These are phyloP conservation scores for Heteromormyrus szaboi DNA, from an alignment of 2,797 vertebrate species.

Conservation along the genomic window DNA sequence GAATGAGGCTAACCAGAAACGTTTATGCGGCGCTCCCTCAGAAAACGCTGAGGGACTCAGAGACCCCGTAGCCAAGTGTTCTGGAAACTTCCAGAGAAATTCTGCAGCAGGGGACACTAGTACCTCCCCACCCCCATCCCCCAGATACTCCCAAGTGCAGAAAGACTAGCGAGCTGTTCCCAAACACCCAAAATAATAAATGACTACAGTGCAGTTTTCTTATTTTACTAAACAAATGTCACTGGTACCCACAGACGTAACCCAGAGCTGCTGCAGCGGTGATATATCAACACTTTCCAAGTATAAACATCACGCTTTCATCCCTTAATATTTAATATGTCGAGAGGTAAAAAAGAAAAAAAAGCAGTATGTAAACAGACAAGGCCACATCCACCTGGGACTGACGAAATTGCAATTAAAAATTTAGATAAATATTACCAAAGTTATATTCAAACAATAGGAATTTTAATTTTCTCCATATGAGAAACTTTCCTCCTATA, in stretches of 20 bases:
- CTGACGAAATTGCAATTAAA: neutral
- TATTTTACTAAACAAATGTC: constrained; percentile 14
- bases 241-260: constrained; percentile 23
- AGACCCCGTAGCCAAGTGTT: neutral
- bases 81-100: constrained; percentile 6
- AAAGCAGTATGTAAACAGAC: constrained; percentile 4
- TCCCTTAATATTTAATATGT: constrained; percentile 23
- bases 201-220: neutral
- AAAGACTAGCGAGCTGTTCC: neutral
- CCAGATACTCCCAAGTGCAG: neutral
- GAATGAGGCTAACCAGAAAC: neutral
- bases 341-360: neutral
- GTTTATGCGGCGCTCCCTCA: neutral
- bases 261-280: constrained; percentile 41
- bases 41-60: neutral
- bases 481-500: neutral
- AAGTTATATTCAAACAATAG: neutral
- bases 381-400: neutral
- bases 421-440: neutral
- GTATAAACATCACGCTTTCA: constrained; percentile 52
- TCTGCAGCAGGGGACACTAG: neutral
- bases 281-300: constrained; percentile 43
- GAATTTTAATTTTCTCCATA: neutral
- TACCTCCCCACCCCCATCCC: neutral
- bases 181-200: neutral